Percentiles rank a stretch among this genome's conserved stretches.
Conservation (phyloP, 2,113 vertebrate species). For the Lipotes vexillifer region DNA sequence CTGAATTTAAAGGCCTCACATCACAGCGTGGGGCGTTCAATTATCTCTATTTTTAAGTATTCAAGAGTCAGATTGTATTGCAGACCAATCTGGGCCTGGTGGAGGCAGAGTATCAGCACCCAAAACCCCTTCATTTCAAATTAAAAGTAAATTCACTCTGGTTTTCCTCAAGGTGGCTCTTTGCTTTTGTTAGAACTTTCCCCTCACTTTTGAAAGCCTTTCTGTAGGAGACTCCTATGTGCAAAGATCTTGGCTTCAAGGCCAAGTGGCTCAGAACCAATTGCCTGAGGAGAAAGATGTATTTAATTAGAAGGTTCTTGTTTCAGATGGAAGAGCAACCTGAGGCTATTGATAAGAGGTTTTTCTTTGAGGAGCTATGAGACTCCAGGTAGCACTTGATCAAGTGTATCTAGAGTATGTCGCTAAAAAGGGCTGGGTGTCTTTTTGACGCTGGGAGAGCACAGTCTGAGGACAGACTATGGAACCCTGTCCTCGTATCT, state of each 20-base stretch:
- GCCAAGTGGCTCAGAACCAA: slow-evolving; percentile 31
- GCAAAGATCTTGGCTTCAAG: slow-evolving; percentile 16
- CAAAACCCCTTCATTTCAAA: slow-evolving; percentile 21
- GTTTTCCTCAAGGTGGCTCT: not conserved
- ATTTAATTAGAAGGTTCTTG: slow-evolving; percentile 30
- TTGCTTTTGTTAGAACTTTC: slow-evolving; percentile 10
- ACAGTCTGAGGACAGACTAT: not conserved
- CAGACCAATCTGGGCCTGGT: slow-evolving; percentile 61
- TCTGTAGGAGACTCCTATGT: not conserved
- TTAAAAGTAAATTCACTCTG: slow-evolving; percentile 22
- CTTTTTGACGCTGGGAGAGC: slow-evolving; percentile 1
- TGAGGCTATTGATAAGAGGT: slow-evolving; percentile 2
- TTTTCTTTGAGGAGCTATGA: slow-evolving; percentile 33
- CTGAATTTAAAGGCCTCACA: slow-evolving; percentile 68
- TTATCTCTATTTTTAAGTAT: slow-evolving; percentile 76
- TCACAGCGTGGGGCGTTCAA: slow-evolving; percentile 73
- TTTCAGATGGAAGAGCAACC: slow-evolving; percentile 35
- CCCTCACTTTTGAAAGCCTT: not conserved
- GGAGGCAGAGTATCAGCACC: slow-evolving; percentile 48
- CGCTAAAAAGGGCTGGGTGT: not conserved
- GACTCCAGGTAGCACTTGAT: not conserved
- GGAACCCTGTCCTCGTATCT: not conserved
- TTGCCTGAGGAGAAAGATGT: not conserved
- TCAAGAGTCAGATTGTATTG: slow-evolving; percentile 73
- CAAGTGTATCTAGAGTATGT: not conserved